These are phyloP conservation scores for Cephalopterus ornatus DNA, from an alignment of 2,113 vertebrate genomes.

Conservation along the genomic window DNA sequence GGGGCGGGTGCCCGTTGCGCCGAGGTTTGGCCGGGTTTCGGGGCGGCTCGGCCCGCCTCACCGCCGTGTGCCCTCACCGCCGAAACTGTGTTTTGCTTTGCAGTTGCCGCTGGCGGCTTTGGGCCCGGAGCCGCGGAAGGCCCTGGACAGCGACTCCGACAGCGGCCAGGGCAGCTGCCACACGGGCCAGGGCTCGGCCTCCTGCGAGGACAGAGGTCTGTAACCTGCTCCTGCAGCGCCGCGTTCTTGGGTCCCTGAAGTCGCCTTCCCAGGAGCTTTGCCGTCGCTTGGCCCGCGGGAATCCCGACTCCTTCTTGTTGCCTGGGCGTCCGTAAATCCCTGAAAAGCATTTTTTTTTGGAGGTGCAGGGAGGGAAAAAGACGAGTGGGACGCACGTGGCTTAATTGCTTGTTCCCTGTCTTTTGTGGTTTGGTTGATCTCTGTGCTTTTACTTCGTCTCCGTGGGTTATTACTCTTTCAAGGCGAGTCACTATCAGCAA, in stretches of 20 bases:
- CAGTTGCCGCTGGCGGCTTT: slow-evolving; percentile 18
- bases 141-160: slow-evolving; percentile 77
- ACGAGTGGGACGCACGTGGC: accelerated
- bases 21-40: too few species aligned
- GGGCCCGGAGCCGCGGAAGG: slow-evolving; percentile 11
- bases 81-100: neutral
- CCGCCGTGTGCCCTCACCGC: too few species aligned
- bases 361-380: neutral
- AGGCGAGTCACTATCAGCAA: neutral
- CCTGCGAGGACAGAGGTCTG: slow-evolving; percentile 69
- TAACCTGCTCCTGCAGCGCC: neutral
- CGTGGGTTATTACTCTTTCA: neutral
- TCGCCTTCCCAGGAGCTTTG: accelerated
- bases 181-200: neutral
- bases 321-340: neutral
- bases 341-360: neutral
- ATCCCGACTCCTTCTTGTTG: neutral
- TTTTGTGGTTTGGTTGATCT: neutral
- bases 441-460: neutral
- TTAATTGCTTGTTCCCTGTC: neutral
- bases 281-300: neutral
- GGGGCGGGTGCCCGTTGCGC: too few species aligned
- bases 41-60: too few species aligned
- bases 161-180: slow-evolving; percentile 83
- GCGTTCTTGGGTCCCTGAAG: accelerated